Base-by-base conservation (phyloP, 2,888 invertebrate species). In the Amphimallon solstitiale region DNA sequence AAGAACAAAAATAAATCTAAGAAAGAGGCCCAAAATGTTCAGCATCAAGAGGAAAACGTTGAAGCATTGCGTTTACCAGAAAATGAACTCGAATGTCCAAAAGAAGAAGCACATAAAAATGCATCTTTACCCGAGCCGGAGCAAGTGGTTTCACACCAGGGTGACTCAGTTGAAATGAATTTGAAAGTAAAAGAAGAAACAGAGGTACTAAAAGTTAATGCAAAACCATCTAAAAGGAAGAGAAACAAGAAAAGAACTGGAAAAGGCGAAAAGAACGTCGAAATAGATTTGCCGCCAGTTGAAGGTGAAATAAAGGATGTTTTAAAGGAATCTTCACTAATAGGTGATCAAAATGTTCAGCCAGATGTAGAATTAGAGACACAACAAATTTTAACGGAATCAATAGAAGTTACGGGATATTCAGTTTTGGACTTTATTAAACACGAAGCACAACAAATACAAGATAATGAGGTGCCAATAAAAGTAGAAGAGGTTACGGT, bases 1-100 rank as follows among this genome's bases (percentile, higher is more conserved):
- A 68, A 45, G 14, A 60, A 65, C n/a, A 49, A 67, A 14, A 62
- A 61, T n/a, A 40, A 62, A 21, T n/a, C 12, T 14, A 62, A 38
- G 51, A 62, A 49, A 23, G 49, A 62, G 10, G 38, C n/a, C 17
- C 17, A n/a, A 19, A 23, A 35, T 5, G 3, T 2, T 7, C 14
- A 56, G 9, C 12, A 10, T 17, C 15, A 65, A 19, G 9, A 12
- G 5, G 6, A 3, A 21, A 21, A 34, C 52, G 14, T 34, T 14
- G 48, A 66, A 23, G 9, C 23, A 45, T 48, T 34, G 9, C n/a
- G n/a, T n/a, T n/a, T n/a, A n/a, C 9, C 34, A 35, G 35, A 48
- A 23, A 49, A 52, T 6, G 15, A 21, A 12, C 6, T 17, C 56
- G 34, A 40, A 2, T 4, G 21, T 17, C 34, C 12, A 14, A 61